Conservation (phyloP, 2,113 vertebrate genomes). For the Entosphenus tridentatus region DNA sequence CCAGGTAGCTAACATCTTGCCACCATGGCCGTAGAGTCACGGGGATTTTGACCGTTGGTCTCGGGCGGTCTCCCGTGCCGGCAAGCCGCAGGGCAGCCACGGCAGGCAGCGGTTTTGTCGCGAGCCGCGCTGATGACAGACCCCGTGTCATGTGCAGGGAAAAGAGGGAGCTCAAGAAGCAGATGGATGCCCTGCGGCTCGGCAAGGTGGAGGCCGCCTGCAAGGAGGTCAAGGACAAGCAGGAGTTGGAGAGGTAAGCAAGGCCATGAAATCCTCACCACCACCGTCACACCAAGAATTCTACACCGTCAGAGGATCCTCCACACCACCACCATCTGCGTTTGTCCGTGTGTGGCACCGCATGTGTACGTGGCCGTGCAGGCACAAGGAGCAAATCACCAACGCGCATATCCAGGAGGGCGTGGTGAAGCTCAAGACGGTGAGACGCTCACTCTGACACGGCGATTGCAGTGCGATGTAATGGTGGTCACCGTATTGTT, state of each 20-base stretch:
- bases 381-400: conserved; percentile 40
- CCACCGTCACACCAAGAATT: background rate
- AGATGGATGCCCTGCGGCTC: conserved; percentile 27
- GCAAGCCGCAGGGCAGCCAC: too few relatives aligned
- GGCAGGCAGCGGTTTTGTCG: too few relatives aligned
- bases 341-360: background rate
- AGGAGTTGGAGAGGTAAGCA: conserved; percentile 40
- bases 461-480: too few relatives aligned
- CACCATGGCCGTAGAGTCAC: too few relatives aligned
- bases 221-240: conserved; percentile 33
- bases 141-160: conserved; percentile 23
- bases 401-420: conserved; percentile 34
- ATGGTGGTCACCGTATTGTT: too few relatives aligned
- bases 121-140: too few relatives aligned
- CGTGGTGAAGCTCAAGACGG: conserved; percentile 28
- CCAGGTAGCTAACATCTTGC: too few relatives aligned
- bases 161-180: conserved; percentile 52
- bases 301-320: conserved; percentile 8
- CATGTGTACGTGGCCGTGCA: conserved; percentile 12
- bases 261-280: background rate
- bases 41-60: too few relatives aligned
- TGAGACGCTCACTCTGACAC: conserved; percentile 13
- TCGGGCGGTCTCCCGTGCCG: too few relatives aligned
- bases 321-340: background rate
- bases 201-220: conserved; percentile 27